Base-by-base conservation (phyloP, 53 echinoderm and acorn worm species). In the Paracentrotus lividus region DNA sequence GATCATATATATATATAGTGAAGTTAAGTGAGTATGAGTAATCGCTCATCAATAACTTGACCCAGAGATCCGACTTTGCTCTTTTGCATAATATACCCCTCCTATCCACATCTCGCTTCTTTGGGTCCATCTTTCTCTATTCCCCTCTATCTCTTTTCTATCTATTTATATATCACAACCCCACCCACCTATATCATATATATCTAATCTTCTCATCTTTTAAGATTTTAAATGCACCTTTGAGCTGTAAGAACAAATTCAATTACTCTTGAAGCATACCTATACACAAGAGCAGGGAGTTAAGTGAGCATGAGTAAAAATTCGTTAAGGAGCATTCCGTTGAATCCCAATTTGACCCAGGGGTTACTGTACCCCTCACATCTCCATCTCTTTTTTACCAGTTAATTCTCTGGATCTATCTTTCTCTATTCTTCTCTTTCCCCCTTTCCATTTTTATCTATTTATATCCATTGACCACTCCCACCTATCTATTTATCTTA, bases 11-110 rank as follows among this genome's bases (percentile, higher is more conserved):
- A 1, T 68, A n/a, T 66, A 12, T 21, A 72, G 40, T 72, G 40
- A 72, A 72, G 72, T 72, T 72, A 72, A 72, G 72, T 72, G 72
- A 38, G 72, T 40, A 72, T 72, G 72, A 72, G 72, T 72, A 72
- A 67, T 67, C 67, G 67, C 13, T 12, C 31, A 72, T n/a, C n/a
- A n/a, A n/a, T n/a, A n/a, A n/a, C n/a, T n/a, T n/a, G n/a, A n/a
- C n/a, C n/a, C n/a, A n/a, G n/a, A n/a, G n/a, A n/a, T n/a, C n/a
- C n/a, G n/a, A n/a, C n/a, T n/a, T n/a, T n/a, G n/a, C n/a, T n/a
- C n/a, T n/a, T n/a, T n/a, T n/a, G n/a, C n/a, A n/a, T n/a, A n/a
- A n/a, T n/a, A n/a, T n/a, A n/a, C n/a, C n/a, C n/a, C n/a, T n/a
- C n/a, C 12, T 51, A 8, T 12, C 12, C 51, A 51, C 12, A 8